Percentiles rank a stretch among this genome's conserved stretches.
Evolutionary conservation across 2,113 vertebrate species (phyloP).

Genomic region (Epinephelus cyanopodus): DNA sequence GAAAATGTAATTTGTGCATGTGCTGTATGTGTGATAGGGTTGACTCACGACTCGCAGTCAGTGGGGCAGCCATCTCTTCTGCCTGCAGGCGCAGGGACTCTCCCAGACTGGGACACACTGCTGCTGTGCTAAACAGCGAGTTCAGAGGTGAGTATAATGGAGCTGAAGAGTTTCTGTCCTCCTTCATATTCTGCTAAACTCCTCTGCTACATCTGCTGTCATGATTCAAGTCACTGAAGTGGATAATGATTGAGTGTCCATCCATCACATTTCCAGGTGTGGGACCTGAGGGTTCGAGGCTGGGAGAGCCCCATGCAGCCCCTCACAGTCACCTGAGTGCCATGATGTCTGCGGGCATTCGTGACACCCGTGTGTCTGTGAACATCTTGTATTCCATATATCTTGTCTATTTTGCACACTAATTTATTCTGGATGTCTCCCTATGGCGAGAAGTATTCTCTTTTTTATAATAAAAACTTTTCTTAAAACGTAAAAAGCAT

Average conservation of each 20-base stretch:
- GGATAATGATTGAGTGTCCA: slow-evolving; percentile 48
- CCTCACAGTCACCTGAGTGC: slow-evolving; percentile 33
- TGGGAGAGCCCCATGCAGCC: slow-evolving; percentile 15
- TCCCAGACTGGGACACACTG: slow-evolving; percentile 3
- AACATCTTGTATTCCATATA: slow-evolving; percentile 44
- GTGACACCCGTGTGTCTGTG: slow-evolving; percentile 23
- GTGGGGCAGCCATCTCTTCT: slow-evolving; percentile 20
- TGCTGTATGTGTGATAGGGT: slow-evolving; percentile 41
- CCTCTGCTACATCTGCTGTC: neutral
- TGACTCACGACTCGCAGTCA: slow-evolving; percentile 28
- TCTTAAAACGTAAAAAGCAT: slow-evolving; percentile 1
- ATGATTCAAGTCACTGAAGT: neutral
- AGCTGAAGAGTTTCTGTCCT: neutral
- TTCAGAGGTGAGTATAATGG: slow-evolving; percentile 54
- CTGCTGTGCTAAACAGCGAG: slow-evolving; percentile 8
- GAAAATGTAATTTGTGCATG: slow-evolving; percentile 23
- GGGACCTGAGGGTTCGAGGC: slow-evolving; percentile 26
- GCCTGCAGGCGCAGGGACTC: slow-evolving; percentile 31
- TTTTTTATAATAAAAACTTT: slow-evolving; percentile 41
- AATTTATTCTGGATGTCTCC: slow-evolving; percentile 76
- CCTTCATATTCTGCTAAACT: neutral
- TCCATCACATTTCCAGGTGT: slow-evolving; percentile 60
- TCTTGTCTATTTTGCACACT: slow-evolving; percentile 73
- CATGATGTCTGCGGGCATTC: slow-evolving; percentile 9
- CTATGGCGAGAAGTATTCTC: slow-evolving; percentile 65